phyloP scores from a whole-genome alignment of 2,888 invertebrate genomes.

The Drosophila picticornis region DNA sequence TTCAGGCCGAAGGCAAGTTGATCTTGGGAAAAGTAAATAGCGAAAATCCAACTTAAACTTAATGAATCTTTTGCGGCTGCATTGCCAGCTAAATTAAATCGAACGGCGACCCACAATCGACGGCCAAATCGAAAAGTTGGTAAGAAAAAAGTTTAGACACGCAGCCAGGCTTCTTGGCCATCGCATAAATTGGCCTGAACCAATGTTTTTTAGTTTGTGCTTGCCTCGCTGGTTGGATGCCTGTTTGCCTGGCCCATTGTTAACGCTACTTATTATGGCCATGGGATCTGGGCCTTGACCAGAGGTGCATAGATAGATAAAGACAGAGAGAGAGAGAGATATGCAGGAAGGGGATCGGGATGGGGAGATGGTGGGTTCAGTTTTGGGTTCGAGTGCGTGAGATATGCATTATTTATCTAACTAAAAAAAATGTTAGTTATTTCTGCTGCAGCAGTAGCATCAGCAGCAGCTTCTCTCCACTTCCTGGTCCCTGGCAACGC shows the following conservation, averaged over 20 bases:
- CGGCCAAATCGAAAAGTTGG: constrained; percentile 63
- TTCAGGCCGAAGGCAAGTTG: constrained; percentile 54
- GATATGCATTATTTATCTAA: constrained; percentile 85
- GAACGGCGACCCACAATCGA: constrained; percentile 61
- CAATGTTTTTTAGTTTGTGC: constrained; percentile 7
- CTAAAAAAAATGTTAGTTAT: constrained; percentile 62
- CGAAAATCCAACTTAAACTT: constrained; percentile 58
- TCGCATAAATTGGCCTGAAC: constrained; percentile 69
- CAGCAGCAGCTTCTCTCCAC: constrained; percentile 19
- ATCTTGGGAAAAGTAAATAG: constrained; percentile 79
- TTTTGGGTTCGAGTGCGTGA: constrained; percentile 78
- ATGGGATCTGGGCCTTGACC: constrained; percentile 71
- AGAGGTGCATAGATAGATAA: not conserved
- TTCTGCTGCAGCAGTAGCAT: constrained; percentile 29
- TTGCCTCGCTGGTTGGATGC: not conserved
- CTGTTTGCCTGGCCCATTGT: constrained; percentile 36
- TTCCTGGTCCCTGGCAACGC: constrained; percentile 61
- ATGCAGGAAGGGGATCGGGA: constrained; percentile 10
- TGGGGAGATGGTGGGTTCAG: constrained; percentile 38
- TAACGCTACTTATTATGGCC: constrained; percentile 68
- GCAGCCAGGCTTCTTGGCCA: constrained; percentile 34
- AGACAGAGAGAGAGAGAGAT: not conserved
- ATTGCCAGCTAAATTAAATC: constrained; percentile 70
- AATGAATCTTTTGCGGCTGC: constrained; percentile 67
- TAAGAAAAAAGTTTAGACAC: constrained; percentile 38